Evolutionary conservation across 1,140 invertebrate genomes (phyloP), one percentile per base, ranked within the genome.

Genomic region (Tetramorium alpestre): DNA sequence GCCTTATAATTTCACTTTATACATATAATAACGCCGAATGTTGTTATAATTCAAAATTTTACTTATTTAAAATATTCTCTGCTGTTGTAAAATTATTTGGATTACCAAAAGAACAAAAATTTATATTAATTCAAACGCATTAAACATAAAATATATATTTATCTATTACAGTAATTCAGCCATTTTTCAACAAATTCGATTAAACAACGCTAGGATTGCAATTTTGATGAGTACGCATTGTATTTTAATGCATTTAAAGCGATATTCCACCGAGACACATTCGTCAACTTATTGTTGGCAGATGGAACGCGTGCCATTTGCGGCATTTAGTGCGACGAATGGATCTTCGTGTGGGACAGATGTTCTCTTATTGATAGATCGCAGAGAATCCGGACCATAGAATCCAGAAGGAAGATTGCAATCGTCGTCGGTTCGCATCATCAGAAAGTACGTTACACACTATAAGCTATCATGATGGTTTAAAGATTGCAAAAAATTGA

Each of bases 311-410:
- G 64, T 41, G 54, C 69, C 85, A 89, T 88, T 87, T 87, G 76
- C 28, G 85, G 25, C 76, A 18, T 88, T 87, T 87, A 67, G 51
- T 87, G 87, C 41, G 28, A 77, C 90, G 84, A 91, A 91, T 91
- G 80, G 41, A 77, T 51, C 51, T 60, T 11, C 38, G n/a, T 18
- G 8, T 18, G 60, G 62, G 69, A 56, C 90, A 91, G 90, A 90
- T 91, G 90, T 89, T 28, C 78, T 58, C 13, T 76, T 44, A 76
- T 69, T 64, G 72, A 38, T 25, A 28, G 41, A 62, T 56, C 41
- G 18, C 49, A 2, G 38, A 41, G 58, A 82, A 82, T 90, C 41
- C 54, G 47, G 28, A 58, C 18, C 56, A 18, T 67, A 18, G 67
- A 70, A 49, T 58, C 28, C 13, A 51, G n/a, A 13, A 47, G 54